Conservation (phyloP, 2,797 vertebrate genomes). For the Siniperca undulata region DNA sequence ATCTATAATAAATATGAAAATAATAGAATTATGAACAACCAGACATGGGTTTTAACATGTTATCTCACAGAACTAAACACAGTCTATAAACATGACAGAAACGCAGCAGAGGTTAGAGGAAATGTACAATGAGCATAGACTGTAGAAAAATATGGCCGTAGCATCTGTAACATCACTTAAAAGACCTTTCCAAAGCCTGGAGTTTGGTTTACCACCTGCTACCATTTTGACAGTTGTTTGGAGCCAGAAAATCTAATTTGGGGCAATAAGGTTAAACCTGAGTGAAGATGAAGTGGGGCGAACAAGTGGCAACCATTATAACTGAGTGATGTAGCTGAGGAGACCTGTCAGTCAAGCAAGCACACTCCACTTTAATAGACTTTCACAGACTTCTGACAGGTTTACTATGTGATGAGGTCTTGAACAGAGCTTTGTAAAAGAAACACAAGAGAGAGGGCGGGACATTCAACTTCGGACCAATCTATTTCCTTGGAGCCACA, state of each 20-base stretch:
- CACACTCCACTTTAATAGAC: no score
- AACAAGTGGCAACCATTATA: no score
- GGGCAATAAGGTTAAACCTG: no score
- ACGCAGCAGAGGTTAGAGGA: background rate
- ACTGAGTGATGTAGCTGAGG: no score
- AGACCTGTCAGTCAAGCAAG: no score
- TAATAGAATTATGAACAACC: background rate
- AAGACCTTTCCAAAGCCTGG: background rate
- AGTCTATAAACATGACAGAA: background rate
- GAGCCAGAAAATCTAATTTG: no score
- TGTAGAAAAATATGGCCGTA: background rate
- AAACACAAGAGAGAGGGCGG: background rate
- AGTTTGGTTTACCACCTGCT: background rate
- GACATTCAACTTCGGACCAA: background rate
- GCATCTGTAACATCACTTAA: background rate
- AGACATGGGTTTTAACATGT: background rate
- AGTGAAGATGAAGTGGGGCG: no score
- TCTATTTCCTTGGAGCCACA: background rate
- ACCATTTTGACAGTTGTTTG: background rate
- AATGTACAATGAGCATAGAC: background rate
- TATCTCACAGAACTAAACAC: background rate
- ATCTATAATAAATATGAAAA: background rate
- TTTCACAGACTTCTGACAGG: no score
- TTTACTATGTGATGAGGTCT: background rate
- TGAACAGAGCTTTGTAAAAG: background rate